Conservation (phyloP, 2,113 vertebrate genomes). For the Meriones unguiculatus region DNA sequence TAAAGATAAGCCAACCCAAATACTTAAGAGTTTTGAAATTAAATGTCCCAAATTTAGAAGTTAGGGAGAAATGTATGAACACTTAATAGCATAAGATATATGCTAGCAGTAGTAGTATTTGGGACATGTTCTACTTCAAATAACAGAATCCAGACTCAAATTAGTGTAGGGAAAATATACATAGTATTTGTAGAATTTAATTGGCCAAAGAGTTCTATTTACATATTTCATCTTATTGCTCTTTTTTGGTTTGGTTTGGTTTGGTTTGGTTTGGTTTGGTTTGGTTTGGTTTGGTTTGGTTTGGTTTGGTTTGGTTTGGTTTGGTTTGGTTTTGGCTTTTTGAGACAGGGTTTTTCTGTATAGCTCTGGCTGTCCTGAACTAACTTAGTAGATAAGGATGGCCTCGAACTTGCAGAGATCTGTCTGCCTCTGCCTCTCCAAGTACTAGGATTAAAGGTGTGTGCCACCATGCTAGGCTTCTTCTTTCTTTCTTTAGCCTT, state of each 20-base stretch:
- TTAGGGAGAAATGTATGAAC: background rate
- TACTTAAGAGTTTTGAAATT: conserved; percentile 22
- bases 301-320: too few species aligned
- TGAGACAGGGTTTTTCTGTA: too few species aligned
- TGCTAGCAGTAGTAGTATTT: too few species aligned
- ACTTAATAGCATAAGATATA: background rate
- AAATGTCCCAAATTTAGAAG: background rate
- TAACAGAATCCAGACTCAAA: background rate
- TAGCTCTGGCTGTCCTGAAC: too few species aligned
- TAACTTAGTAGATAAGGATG: too few species aligned
- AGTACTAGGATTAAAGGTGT: too few species aligned
- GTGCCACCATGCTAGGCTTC: background rate
- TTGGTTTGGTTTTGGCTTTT: too few species aligned
- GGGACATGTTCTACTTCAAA: conserved; percentile 26
- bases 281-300: too few species aligned
- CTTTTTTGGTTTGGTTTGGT: background rate
- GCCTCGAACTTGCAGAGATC: too few species aligned
- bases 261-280: too few species aligned
- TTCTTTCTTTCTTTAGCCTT: background rate
- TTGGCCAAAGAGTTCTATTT: background rate
- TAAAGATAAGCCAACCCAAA: background rate
- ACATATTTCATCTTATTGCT: background rate
- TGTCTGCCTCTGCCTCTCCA: too few species aligned
- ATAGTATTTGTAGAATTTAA: background rate
- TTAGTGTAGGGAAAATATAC: background rate